These are phyloP conservation scores for Sesia apiformis DNA, from an alignment of 2,888 invertebrate species.

Conservation along the genomic window DNA sequence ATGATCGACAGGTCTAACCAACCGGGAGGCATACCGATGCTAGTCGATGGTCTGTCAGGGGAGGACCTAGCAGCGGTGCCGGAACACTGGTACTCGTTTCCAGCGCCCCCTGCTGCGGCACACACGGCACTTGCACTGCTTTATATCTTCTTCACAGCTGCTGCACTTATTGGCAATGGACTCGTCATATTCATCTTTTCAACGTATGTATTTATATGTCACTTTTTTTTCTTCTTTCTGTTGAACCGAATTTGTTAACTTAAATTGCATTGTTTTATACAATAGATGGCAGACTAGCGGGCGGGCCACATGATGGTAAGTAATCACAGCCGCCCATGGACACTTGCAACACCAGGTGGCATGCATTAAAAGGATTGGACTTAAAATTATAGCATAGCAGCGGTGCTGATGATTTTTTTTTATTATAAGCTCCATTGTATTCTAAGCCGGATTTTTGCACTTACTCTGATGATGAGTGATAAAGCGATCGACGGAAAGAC, in stretches of 20 bases:
- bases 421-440: too few relatives aligned
- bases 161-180: constrained; percentile 86
- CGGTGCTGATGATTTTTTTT: too few relatives aligned
- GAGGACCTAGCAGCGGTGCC: constrained; percentile 85
- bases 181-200: constrained; percentile 89
- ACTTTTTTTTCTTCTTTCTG: background rate
- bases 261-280: background rate
- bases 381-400: too few relatives aligned
- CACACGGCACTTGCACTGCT: constrained; percentile 86
- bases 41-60: constrained; percentile 85
- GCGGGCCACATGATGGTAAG: background rate
- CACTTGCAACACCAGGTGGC: too few relatives aligned
- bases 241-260: background rate
- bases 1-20: constrained; percentile 19
- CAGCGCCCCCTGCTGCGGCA: constrained; percentile 86
- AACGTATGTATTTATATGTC: constrained; percentile 72
- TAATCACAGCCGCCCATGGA: too few relatives aligned
- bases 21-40: constrained; percentile 46
- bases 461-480: too few relatives aligned
- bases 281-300: background rate
- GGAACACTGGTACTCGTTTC: constrained; percentile 86
- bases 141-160: constrained; percentile 82
- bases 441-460: too few relatives aligned
- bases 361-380: too few relatives aligned
- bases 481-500: too few relatives aligned